Conservation (phyloP, 1,140 invertebrate species). For the Sinella curviseta region DNA sequence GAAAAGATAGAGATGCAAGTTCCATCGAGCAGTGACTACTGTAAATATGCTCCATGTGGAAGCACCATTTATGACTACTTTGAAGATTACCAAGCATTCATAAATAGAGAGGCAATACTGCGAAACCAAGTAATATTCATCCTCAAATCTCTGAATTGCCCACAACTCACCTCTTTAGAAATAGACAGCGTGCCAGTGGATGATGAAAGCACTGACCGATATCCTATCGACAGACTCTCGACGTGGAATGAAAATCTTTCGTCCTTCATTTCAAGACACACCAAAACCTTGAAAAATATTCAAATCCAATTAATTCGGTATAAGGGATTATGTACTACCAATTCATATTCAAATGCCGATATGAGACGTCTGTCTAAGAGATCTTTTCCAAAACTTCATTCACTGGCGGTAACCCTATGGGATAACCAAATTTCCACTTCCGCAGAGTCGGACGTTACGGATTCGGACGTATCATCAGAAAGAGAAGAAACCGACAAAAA, state of each 20-base stretch:
- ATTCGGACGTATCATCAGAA: neutral
- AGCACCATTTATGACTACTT: neutral
- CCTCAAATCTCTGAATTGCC: neutral
- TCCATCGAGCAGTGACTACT: neutral
- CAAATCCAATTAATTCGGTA: neutral
- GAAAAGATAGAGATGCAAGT: neutral
- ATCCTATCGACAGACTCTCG: neutral
- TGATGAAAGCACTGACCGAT: neutral
- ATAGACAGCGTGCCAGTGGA: neutral
- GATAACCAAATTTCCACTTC: neutral
- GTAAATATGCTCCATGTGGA: neutral
- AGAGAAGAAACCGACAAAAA: too few relatives aligned
- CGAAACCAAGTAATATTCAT: neutral
- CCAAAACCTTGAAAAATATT: constrained; percentile 1
- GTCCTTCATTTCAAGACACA: neutral
- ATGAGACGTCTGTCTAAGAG: neutral
- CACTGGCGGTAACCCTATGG: neutral
- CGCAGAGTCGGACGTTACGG: neutral
- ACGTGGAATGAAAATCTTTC: constrained; percentile 4
- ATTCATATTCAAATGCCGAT: neutral
- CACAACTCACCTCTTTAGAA: neutral
- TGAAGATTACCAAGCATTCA: neutral
- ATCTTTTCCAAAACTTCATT: neutral
- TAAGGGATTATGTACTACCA: neutral
- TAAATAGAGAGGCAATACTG: neutral